Base-by-base conservation (phyloP, 2,797 vertebrate genomes). In the Takifugu rubripes region DNA sequence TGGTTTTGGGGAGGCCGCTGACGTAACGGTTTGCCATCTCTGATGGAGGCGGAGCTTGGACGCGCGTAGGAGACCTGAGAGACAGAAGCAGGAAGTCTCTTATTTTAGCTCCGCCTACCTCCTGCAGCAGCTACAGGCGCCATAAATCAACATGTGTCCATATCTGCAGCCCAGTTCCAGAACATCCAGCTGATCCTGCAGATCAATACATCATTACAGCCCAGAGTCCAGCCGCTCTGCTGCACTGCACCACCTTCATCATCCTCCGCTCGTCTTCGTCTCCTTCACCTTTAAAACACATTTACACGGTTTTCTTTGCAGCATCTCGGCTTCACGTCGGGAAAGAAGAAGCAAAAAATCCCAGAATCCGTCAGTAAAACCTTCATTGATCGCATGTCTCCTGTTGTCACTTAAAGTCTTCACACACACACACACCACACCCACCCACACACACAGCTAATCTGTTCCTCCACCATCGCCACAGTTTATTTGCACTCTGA, bases 11-110 rank as follows among this genome's bases (percentile, higher is more conserved):
- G 88, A 99, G 92, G 75, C 97, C 97, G 21, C 95, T 98, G 82
- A 99, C 96, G 10, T 98, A 99, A 72, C 99, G 88, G 87, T 99
- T 99, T 68, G 96, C 96, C n/a, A 84, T 99, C 96, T 90, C 97
- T 94, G 83, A 99, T 99, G 74, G 97, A 98, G 83, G 96, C 96
- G 0, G 97, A 98, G 89, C 97, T 99, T 45, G 97, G 97, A 66
- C 96, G 93, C 4, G 97, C 97, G 70, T 96, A 98, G 46, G 97
- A 99, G 82, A 99, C 97, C 96, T 99, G 64, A 61, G 36, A 46
- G 44, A 46, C 16, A 8, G 44, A 45, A 45, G 43, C 43, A 44
- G 43, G 14, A 44, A 15, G 43, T 16, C 7, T 44, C n/a, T 4
- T 6, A 12, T 40, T 40, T 40, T 11, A 2, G 43, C 16, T 16